phyloP scores from a whole-genome alignment of 2,888 invertebrate species.

The Agrotis ipsilon region DNA sequence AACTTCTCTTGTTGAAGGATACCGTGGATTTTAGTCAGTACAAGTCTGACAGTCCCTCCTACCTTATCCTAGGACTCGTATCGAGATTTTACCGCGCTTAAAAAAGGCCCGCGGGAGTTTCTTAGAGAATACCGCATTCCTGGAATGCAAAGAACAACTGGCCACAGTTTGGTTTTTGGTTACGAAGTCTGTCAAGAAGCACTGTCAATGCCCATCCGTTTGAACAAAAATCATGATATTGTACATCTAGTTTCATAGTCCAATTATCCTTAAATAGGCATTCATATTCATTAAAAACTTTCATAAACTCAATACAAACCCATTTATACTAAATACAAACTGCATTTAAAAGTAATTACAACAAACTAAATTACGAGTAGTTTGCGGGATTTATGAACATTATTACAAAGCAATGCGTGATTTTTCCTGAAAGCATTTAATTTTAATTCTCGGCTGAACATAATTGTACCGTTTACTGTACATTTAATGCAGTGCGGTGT shows the following conservation, averaged over 20 bases:
- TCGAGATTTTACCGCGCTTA: no score
- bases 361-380: constrained; percentile 31
- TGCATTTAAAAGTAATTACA: constrained; percentile 29
- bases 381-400: constrained; percentile 28
- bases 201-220: no score
- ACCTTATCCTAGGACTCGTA: no score
- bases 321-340: constrained; percentile 12
- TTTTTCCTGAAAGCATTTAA: constrained; percentile 38
- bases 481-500: neutral
- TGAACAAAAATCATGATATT: neutral
- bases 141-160: no score
- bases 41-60: no score
- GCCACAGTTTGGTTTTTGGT: no score
- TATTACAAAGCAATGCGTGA: constrained; percentile 35
- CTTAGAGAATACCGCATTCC: no score
- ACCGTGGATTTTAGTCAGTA: no score
- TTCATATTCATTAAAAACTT: constrained; percentile 9
- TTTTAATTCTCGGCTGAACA: constrained; percentile 32
- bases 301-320: constrained; percentile 2
- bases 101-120: no score
- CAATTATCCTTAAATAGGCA: neutral
- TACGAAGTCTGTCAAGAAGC: no score
- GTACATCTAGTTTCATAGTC: neutral
- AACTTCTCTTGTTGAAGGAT: neutral
- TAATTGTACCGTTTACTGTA: constrained; percentile 38